Conservation (phyloP, 1,140 invertebrate genomes). For the Aphelenchoides besseyi region DNA sequence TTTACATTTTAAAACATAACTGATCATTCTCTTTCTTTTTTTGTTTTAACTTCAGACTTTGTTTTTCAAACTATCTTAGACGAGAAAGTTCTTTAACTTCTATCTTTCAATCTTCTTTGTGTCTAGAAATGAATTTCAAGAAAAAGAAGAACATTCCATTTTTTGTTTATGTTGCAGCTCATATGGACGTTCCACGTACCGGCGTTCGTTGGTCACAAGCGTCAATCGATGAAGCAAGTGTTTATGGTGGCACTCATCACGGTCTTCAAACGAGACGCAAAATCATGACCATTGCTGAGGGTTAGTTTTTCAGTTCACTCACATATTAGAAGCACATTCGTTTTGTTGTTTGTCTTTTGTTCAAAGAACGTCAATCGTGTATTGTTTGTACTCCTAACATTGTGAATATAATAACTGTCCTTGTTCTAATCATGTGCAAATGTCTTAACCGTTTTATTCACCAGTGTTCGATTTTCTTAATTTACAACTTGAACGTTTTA, state of each 20-base stretch:
- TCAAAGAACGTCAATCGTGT: not conserved
- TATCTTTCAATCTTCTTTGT: not conserved
- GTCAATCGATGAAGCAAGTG: not conserved
- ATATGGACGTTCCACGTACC: not conserved
- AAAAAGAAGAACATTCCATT: not conserved
- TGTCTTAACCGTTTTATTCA: not conserved
- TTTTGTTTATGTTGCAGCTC: not conserved
- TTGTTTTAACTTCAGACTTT: not conserved
- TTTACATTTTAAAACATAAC: no score
- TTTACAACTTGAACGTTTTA: not conserved
- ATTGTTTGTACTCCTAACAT: no score
- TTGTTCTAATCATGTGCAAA: no score
- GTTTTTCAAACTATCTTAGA: not conserved
- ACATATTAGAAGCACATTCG: not conserved
- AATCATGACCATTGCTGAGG: constrained; percentile 12
- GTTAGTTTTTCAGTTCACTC: constrained; percentile 7
- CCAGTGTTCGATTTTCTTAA: not conserved
- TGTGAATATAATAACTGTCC: no score
- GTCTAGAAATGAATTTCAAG: not conserved
- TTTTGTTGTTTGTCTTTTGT: not conserved
- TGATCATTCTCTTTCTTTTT: constrained; percentile 5
- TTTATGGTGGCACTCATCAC: not conserved
- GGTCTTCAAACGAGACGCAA: not conserved
- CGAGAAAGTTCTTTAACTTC: not conserved
- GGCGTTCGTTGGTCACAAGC: not conserved